These are phyloP conservation scores for Vombatus ursinus DNA, from an alignment of 2,113 vertebrate genomes.

Conservation along the genomic window DNA sequence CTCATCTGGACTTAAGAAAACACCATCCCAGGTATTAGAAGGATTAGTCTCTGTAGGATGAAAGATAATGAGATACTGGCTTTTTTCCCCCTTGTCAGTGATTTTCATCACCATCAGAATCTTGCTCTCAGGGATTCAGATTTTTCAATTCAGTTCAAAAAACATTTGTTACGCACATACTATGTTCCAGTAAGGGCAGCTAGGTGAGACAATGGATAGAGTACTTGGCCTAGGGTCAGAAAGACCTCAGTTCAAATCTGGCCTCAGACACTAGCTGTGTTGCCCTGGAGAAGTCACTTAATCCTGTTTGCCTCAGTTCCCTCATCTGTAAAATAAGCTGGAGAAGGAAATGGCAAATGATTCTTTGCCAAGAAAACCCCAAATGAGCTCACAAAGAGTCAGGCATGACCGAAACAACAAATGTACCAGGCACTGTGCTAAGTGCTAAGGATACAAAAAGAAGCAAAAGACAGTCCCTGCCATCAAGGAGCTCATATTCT, in stretches of 20 bases:
- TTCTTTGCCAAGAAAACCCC: too few relatives aligned
- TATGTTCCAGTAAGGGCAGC: too few relatives aligned
- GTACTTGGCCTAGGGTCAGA: too few relatives aligned
- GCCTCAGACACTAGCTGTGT: too few relatives aligned
- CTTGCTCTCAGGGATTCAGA: neutral
- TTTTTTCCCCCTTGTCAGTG: neutral
- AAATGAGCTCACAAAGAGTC: neutral
- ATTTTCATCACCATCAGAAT: neutral
- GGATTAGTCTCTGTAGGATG: neutral
- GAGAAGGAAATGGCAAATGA: too few relatives aligned
- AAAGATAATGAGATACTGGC: neutral
- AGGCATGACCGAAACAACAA: neutral
- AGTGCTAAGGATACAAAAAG: neutral
- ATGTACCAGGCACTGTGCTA: neutral
- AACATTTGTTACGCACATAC: neutral
- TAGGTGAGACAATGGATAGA: too few relatives aligned
- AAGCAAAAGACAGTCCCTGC: neutral
- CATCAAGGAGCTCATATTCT: neutral
- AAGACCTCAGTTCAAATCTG: too few relatives aligned
- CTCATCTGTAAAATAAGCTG: too few relatives aligned
- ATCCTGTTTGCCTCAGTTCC: too few relatives aligned
- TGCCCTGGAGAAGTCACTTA: too few relatives aligned
- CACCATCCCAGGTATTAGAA: neutral
- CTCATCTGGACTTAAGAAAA: neutral
- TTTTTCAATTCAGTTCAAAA: neutral